Evolutionary conservation across 2,888 invertebrate genomes (phyloP), one percentile per base, ranked within the genome.

Genomic region (Meghimatium bilineatum): DNA sequence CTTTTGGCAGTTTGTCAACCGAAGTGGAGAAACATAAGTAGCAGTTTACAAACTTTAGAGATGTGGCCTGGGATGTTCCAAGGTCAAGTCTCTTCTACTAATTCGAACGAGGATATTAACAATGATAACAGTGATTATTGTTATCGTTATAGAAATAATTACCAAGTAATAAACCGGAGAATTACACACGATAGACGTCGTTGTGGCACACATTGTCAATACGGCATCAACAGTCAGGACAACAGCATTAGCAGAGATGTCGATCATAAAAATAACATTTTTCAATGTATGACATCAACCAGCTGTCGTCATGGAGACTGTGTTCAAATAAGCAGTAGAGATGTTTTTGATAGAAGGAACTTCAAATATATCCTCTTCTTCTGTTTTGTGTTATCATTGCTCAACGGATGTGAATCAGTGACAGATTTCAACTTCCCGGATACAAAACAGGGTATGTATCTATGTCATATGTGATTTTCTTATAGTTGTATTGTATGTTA

Each of bases 361-460:
- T n/a, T n/a, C 26, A 44, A n/a, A 44, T n/a, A 26, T 49, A 20
- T 20, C 12, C 32, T n/a, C n/a, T 1, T 74, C 2, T 32, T 74
- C 52, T 74, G 29, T 44, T 52, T 49, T 74, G 52, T 52, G 52
- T 74, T 74, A 29, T 52, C n/a, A 17, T 74, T 74, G 32, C 52
- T 74, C 74, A 74, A 74, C 32, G 74, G 52, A 32, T 74, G 74
- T 23, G 74, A 26, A 0, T 32, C 74, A 52, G 74, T 52, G 17
- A 34, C 26, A 52, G 32, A 52, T 29, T 74, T 74, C n/a, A 14
- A 49, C 20, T 74, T 74, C 23, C 74, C 74, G 32, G 74, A 74
- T 74, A 74, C n/a, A 74, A 74, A 74, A 20, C 74, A 74, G 74
- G 74, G 74, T 74, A 74, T 52, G 74, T 74, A 52, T 32, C 1